Conservation (phyloP, 2,797 vertebrate species). For the Chiloscyllium punctatum region DNA sequence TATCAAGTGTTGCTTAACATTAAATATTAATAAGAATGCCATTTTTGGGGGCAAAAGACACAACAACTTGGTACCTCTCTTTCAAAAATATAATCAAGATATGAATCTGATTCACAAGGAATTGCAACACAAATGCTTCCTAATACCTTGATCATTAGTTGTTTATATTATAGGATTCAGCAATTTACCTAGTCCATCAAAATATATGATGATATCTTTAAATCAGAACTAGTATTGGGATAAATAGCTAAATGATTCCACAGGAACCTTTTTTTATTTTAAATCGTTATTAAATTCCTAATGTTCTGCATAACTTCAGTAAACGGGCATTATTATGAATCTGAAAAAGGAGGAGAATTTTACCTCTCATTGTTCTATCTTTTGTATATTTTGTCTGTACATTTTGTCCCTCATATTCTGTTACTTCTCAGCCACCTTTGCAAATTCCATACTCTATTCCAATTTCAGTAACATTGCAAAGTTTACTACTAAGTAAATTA, state of each 20-base stretch:
- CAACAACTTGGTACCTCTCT: not conserved
- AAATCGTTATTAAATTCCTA: not conserved
- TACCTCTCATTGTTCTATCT: not conserved
- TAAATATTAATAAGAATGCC: not conserved
- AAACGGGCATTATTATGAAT: not conserved
- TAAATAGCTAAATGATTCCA: not conserved
- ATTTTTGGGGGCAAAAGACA: not conserved
- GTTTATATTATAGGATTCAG: not conserved
- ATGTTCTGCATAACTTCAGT: not conserved
- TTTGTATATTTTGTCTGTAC: not conserved
- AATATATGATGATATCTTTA: not conserved
- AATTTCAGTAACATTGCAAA: not conserved
- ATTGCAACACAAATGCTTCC: not conserved
- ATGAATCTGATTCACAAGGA: not conserved
- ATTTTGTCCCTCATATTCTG: not conserved
- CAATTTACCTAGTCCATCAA: not conserved
- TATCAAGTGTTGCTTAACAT: not conserved
- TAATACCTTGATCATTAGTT: not conserved
- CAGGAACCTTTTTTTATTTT: not conserved
- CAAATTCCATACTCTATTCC: not conserved
- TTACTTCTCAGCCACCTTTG: not conserved
- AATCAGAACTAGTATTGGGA: not conserved
- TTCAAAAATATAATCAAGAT: not conserved
- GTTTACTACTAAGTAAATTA: not conserved
- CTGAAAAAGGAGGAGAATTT: not conserved